Evolutionary conservation across 2,113 vertebrate genomes (phyloP), one percentile per base, ranked within the genome.

Genomic region (Corythornis vintsioides): DNA sequence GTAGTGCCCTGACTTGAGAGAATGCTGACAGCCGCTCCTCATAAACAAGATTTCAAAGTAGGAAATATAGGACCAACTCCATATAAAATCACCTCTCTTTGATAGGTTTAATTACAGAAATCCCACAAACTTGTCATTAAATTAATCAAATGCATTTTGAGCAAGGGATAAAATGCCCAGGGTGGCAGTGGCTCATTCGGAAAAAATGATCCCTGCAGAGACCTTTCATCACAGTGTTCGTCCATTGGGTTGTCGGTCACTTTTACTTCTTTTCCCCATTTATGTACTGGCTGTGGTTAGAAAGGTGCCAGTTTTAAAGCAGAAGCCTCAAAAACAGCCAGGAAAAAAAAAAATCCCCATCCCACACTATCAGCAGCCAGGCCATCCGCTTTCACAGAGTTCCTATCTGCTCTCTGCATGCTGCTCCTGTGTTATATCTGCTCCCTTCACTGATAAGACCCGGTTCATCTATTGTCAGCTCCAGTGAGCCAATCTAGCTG

Each of bases 81-180:
- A 0, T 70, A 79, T 86, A 89, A 92, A 89, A 94, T 88, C 40
- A 74, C 69, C 66, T 94, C 67, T 33, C 53, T 92, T 88, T 91
- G 77, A 89, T 85, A 86, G 88, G 88, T 92, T 91, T 95, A 95
- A 95, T 96, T 96, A 91, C 93, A 93, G 78, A 86, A 92, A 77
- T 82, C 92, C 80, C 91, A 91, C 89, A 72, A 66, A 70, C 64
- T 90, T 96, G 89, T 93, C 93, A 40, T 95, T 95, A 95, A 90
- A 95, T 57, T 55, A 88, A 90, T 86, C 55, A 92, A 96, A 96
- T 88, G 80, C 67, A 87, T 94, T 95, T 85, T 78, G 38, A 66
- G 48, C 40, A 42, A 21, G 79, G 88, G 82, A 94, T 95, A 96
- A 96, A 97, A 93, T 5, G 1, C 6, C 10, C n/a, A 13, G 82